Conservation (phyloP, 1,140 invertebrate species). For the Drosophila novamexicana region DNA sequence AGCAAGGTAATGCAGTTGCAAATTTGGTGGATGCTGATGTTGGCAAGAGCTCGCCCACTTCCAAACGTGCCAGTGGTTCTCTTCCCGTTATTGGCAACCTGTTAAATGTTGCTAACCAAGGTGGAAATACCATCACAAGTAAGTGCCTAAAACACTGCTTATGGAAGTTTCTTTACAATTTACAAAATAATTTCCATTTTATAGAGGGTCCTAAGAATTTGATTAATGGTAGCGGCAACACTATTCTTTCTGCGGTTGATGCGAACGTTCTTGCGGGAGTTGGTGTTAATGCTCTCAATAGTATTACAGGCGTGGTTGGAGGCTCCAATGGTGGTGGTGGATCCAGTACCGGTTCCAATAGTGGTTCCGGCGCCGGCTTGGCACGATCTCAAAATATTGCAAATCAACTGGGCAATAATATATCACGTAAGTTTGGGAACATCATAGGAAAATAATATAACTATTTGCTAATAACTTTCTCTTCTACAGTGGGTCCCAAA, state of each 20-base stretch:
- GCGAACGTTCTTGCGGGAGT: not conserved
- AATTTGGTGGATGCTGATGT: constrained; percentile 31
- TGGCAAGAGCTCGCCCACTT: constrained; percentile 22
- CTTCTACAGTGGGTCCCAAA: not conserved
- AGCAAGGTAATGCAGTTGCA: constrained; percentile 25
- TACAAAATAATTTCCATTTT: not conserved
- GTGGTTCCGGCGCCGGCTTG: not conserved
- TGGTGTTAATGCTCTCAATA: constrained; percentile 2
- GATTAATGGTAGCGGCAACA: not conserved
- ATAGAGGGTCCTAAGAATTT: not conserved
- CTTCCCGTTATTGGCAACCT: not conserved
- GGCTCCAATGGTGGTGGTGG: not conserved
- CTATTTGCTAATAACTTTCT: not conserved
- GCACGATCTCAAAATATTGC: not conserved
- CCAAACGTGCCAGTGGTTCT: constrained; percentile 39
- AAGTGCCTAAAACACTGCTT: not conserved
- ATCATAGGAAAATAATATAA: too few relatives aligned
- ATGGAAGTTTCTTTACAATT: too few relatives aligned
- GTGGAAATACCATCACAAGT: constrained; percentile 2
- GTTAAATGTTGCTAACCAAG: not conserved
- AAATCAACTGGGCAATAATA: not conserved
- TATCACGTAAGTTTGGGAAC: not conserved
- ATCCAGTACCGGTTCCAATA: not conserved
- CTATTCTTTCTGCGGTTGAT: not conserved
- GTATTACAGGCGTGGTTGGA: not conserved